Conservation (phyloP, 2,113 vertebrate genomes). For the Odocoileus hemionus region DNA sequence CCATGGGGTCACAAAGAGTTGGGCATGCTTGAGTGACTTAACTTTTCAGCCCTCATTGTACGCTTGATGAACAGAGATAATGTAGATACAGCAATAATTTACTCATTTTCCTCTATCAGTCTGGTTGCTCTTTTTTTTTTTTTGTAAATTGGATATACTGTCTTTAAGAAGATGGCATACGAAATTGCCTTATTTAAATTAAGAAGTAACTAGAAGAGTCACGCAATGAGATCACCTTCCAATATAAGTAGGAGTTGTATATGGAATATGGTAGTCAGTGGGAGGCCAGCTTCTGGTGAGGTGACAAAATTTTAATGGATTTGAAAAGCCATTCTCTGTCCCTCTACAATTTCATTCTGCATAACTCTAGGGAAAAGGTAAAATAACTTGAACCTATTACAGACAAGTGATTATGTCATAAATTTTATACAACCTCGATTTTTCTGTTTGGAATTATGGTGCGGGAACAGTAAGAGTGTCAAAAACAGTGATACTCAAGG, state of each 20-base stretch:
- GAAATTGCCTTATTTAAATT: background rate
- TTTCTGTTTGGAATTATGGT: background rate
- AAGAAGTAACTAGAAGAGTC: background rate
- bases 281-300: background rate
- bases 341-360: background rate
- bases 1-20: background rate
- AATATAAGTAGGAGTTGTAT: no score
- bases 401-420: background rate
- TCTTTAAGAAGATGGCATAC: background rate
- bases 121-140: background rate
- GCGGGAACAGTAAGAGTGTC: background rate
- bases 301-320: background rate
- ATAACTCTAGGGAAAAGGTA: background rate
- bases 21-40: background rate
- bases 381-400: background rate
- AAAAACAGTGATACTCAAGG: background rate
- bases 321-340: background rate
- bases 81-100: background rate
- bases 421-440: background rate
- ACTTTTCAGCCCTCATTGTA: background rate
- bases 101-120: background rate
- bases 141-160: background rate
- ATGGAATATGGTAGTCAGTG: accelerated
- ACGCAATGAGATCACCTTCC: background rate
- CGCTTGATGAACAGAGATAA: background rate